phyloP scores from a whole-genome alignment of 2,113 vertebrate genomes.

The Steatornis caripensis region DNA sequence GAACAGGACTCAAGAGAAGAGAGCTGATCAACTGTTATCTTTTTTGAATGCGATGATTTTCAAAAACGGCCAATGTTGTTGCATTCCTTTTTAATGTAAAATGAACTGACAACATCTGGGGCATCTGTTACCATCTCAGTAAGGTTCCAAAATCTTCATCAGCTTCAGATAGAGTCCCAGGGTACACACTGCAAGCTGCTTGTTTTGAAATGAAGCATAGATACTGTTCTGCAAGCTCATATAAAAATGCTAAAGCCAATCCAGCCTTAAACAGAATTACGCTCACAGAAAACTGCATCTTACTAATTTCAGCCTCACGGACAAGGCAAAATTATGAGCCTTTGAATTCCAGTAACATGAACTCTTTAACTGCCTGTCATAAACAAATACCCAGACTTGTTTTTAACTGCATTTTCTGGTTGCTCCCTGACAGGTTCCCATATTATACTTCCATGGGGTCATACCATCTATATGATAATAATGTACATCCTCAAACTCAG shows the following conservation, averaged over 20 bases:
- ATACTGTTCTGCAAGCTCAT: neutral
- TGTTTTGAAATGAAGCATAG: neutral
- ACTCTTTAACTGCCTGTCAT: neutral
- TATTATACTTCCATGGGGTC: neutral
- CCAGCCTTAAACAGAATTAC: neutral
- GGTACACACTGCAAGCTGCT: neutral
- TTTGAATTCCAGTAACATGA: constrained; percentile 4
- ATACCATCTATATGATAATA: neutral
- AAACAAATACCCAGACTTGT: neutral
- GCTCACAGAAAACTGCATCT: neutral
- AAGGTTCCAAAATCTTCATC: neutral
- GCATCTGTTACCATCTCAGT: neutral
- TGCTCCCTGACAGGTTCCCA: neutral
- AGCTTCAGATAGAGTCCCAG: neutral
- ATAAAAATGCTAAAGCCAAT: neutral
- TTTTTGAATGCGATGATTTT: neutral
- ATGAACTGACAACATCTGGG: neutral
- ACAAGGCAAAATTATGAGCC: neutral
- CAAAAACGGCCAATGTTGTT: neutral
- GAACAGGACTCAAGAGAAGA: neutral
- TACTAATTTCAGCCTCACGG: neutral
- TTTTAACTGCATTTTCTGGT: constrained; percentile 27
- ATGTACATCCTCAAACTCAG: neutral
- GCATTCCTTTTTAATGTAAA: neutral
- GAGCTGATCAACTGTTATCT: neutral